These are phyloP conservation scores for Phymastichus coffea DNA, from an alignment of 1,140 invertebrate genomes.

Conservation along the genomic window DNA sequence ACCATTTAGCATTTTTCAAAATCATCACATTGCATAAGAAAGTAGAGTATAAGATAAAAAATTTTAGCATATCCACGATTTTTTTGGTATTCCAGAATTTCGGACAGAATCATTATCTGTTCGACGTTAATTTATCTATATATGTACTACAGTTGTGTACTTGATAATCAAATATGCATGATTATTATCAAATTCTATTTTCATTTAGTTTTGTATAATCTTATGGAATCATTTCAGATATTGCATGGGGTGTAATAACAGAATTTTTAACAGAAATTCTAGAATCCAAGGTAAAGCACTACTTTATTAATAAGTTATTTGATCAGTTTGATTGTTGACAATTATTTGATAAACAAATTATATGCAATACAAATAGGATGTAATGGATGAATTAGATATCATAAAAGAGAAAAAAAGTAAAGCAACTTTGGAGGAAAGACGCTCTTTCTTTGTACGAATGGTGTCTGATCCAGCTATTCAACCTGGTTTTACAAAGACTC, in stretches of 20 bases:
- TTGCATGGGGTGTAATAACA: constrained; percentile 87
- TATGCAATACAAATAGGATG: constrained; percentile 53
- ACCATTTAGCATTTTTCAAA: too few relatives aligned
- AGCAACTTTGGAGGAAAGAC: constrained; percentile 81
- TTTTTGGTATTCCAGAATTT: too few relatives aligned
- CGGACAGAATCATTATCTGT: too few relatives aligned
- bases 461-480: constrained; percentile 91
- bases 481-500: constrained; percentile 54
- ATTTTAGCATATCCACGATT: too few relatives aligned
- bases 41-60: too few relatives aligned
- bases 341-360: not conserved
- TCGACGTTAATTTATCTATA: too few relatives aligned
- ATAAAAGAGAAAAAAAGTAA: constrained; percentile 68
- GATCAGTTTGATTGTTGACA: not conserved
- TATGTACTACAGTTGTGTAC: too few relatives aligned
- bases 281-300: constrained; percentile 59
- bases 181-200: too few relatives aligned
- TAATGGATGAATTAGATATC: constrained; percentile 68
- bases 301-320: not conserved
- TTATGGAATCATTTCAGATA: constrained; percentile 60
- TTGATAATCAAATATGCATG: too few relatives aligned
- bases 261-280: constrained; percentile 81
- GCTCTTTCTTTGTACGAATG: constrained; percentile 96
- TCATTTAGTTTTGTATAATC: too few relatives aligned
- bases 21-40: too few relatives aligned